phyloP scores from a whole-genome alignment of 2,888 invertebrate species.

The Acleris sparsana region DNA sequence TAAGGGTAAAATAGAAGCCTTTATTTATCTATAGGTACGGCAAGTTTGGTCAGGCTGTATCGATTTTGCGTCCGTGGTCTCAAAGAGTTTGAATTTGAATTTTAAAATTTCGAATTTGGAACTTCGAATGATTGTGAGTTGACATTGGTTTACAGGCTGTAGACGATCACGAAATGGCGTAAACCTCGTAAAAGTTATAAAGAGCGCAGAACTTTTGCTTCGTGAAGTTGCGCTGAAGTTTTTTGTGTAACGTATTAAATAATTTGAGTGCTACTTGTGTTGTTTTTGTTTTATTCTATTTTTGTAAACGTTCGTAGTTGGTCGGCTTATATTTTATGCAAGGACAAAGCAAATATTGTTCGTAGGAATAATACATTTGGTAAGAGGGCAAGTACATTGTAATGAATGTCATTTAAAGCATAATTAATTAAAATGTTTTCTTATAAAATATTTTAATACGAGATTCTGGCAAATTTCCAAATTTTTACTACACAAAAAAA shows the following conservation, averaged over 20 bases:
- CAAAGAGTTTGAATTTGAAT: conserved; percentile 24
- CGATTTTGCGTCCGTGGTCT: conserved; percentile 41
- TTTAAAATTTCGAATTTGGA: not conserved
- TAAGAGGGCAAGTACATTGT: too few species aligned
- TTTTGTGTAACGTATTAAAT: conserved; percentile 30
- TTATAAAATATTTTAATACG: too few species aligned
- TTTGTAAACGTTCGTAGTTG: not conserved
- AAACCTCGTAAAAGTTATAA: conserved; percentile 30
- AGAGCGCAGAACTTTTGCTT: conserved; percentile 30
- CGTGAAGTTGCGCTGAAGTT: conserved; percentile 21
- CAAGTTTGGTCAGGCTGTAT: conserved; percentile 75
- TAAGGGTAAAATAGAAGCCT: conserved; percentile 80
- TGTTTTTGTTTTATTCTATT: not conserved
- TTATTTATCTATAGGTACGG: conserved; percentile 71
- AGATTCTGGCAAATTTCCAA: too few species aligned
- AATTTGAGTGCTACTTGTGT: conserved; percentile 21
- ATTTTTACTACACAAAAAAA: too few species aligned
- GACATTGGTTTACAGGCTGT: conserved; percentile 5
- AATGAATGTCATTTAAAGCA: too few species aligned
- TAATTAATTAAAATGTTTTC: too few species aligned
- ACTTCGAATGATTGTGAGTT: not conserved
- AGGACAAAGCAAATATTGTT: too few species aligned
- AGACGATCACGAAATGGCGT: conserved; percentile 6
- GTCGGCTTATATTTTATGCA: not conserved
- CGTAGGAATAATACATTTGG: too few species aligned